Conservation (phyloP, 2,888 invertebrate species). For the Patella depressa region DNA sequence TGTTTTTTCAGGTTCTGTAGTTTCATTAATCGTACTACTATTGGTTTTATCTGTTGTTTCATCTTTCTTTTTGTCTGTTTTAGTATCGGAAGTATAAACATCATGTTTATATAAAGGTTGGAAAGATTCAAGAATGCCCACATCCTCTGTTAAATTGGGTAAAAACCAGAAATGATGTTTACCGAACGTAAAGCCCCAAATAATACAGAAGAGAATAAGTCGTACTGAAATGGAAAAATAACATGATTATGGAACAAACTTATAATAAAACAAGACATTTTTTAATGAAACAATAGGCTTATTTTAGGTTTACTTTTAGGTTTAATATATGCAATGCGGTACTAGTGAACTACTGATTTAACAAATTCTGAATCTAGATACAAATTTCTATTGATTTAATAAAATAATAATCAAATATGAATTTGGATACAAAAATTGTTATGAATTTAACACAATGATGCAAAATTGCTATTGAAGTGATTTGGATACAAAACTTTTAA, state of each 20-base stretch:
- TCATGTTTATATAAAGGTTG: slow-evolving; percentile 87
- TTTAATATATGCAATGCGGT: no score
- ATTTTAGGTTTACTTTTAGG: no score
- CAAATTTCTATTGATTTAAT: no score
- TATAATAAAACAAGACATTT: slow-evolving; percentile 2
- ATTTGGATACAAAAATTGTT: no score
- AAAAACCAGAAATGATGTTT: slow-evolving; percentile 96
- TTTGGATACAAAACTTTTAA: no score
- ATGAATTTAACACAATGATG: no score
- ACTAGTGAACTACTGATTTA: no score
- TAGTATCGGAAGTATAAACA: slow-evolving; percentile 1
- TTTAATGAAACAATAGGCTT: not conserved
- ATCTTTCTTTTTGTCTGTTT: not conserved
- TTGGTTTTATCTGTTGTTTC: not conserved
- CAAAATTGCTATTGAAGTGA: no score
- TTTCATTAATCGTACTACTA: not conserved
- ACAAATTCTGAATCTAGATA: no score
- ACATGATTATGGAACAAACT: not conserved
- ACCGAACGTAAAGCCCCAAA: slow-evolving; percentile 90
- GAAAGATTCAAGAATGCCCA: slow-evolving; percentile 98
- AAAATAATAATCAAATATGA: no score
- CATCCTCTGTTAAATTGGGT: slow-evolving; percentile 99
- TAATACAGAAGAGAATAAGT: slow-evolving; percentile 88
- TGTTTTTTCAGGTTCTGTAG: not conserved
- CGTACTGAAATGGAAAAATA: slow-evolving; percentile 76